A percentile compares a stretch with the other conserved stretches of the same genome.
phyloP scores from a whole-genome alignment of 1,140 invertebrate species.

The Achatina immaculata region DNA sequence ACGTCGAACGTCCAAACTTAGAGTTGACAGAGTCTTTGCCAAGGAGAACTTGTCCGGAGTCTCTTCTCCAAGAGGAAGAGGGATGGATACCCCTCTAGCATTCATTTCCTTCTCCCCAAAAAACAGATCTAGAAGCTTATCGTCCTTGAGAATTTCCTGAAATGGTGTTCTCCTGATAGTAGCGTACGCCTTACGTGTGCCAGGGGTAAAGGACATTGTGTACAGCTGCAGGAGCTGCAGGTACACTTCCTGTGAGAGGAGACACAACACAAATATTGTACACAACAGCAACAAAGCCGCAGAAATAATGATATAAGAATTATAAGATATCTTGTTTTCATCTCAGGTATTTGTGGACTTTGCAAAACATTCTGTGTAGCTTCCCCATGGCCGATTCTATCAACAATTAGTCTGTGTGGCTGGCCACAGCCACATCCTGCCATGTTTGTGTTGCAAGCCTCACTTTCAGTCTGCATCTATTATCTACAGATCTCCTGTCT shows the following conservation, averaged over 20 bases:
- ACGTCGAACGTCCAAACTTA: constrained; percentile 19
- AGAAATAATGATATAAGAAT: too few relatives aligned
- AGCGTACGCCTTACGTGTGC: background rate
- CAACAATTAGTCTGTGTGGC: too few relatives aligned
- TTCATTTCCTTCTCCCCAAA: background rate
- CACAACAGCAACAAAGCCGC: too few relatives aligned
- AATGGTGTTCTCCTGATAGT: background rate
- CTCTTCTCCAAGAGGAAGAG: background rate
- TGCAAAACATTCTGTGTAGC: too few relatives aligned
- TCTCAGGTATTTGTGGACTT: too few relatives aligned
- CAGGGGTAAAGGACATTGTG: background rate
- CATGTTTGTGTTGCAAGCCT: too few relatives aligned
- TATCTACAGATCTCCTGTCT: too few relatives aligned
- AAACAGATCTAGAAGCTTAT: constrained; percentile 28
- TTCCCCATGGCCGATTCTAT: too few relatives aligned
- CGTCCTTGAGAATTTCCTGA: constrained; percentile 3
- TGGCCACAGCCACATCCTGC: too few relatives aligned
- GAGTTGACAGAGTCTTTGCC: constrained; percentile 22
- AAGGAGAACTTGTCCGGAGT: constrained; percentile 13
- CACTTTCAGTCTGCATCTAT: too few relatives aligned
- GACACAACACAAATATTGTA: too few relatives aligned
- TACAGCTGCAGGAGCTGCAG: background rate
- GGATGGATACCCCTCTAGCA: background rate
- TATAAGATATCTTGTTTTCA: too few relatives aligned
- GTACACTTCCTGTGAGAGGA: constrained; percentile 11